phyloP scores from a whole-genome alignment of 2,113 vertebrate genomes.

The Cavia aperea region DNA sequence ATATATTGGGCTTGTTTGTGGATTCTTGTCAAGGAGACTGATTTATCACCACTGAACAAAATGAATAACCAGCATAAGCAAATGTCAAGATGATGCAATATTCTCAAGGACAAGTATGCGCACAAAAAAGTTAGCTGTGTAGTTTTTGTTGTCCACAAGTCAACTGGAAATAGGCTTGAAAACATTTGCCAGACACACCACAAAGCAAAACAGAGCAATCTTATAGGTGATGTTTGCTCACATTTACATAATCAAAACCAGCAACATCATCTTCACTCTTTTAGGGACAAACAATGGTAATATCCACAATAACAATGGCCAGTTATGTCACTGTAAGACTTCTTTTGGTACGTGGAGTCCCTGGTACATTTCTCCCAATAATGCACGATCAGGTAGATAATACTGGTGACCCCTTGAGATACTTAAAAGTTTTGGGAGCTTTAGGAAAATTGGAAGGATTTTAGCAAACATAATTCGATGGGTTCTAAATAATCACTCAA shows the following conservation, averaged over 20 bases:
- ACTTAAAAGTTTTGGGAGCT: fast-evolving
- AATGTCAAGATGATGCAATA: fast-evolving
- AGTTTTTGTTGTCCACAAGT: neutral
- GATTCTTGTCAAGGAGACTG: neutral
- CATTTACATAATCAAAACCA: neutral
- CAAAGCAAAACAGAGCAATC: neutral
- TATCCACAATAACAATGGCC: neutral
- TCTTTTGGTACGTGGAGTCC: no score
- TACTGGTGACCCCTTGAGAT: neutral
- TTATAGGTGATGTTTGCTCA: fast-evolving
- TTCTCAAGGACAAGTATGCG: neutral
- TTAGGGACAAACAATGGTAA: no score
- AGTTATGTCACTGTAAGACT: no score
- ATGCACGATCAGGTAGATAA: neutral
- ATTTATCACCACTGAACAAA: neutral
- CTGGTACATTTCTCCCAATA: neutral
- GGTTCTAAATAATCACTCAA: neutral
- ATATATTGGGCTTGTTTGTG: no score
- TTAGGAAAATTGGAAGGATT: neutral
- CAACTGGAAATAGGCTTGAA: neutral
- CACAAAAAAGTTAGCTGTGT: neutral
- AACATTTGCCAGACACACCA: fast-evolving
- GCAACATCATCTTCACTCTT: neutral
- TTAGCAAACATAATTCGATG: neutral
- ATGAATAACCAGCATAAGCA: fast-evolving